Evolutionary conservation across 53 echinoderm and acorn worm species (phyloP), one percentile per base, ranked within the genome.

Genomic region (Holothuria leucospilota): DNA sequence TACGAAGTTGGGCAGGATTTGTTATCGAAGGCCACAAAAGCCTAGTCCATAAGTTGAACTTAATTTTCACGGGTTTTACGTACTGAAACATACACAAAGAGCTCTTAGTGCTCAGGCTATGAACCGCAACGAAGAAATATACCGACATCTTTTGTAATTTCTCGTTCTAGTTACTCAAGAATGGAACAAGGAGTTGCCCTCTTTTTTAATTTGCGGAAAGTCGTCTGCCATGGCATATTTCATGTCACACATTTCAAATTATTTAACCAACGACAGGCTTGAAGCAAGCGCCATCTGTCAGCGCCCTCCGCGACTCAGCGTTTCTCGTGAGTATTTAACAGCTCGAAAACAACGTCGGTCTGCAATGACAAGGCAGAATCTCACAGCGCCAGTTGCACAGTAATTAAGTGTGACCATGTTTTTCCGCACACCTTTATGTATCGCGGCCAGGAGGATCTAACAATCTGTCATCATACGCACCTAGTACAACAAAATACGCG

Each of bases 401-500:
- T 80, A 80, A 80, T 80, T 80, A 80, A 80, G 29, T 80, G 80
- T 80, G 80, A 80, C 80, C 56, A 60, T 80, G 80, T 80, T 80
- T 80, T 80, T 80, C 80, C 80, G 80, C 80, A 61, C 80, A 80
- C 80, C 80, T 80, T 80, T 80, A 80, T 29, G 80, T 80, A 80
- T 80, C 56, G 80, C 80, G 80, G 61, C 80, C 80, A 80, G 56
- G 56, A 30, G 80, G 80, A 80, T 80, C 80, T 80, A 39, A 20
- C 38, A 0, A 61, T 80, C 80, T 80, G 80, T 80, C 80, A 80
- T 80, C 80, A 58, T 20, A 34, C 34, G 27, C 80, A 80, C 80
- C 80, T 60, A 60, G 61, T 80, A 60, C 29, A 80, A 80, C 80
- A 80, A 20, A 80, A 60, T 61, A 56, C 80, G 60, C 80, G 80